phyloP scores from a whole-genome alignment of 2,888 invertebrate species.

The Onthophagus sagittarius region DNA sequence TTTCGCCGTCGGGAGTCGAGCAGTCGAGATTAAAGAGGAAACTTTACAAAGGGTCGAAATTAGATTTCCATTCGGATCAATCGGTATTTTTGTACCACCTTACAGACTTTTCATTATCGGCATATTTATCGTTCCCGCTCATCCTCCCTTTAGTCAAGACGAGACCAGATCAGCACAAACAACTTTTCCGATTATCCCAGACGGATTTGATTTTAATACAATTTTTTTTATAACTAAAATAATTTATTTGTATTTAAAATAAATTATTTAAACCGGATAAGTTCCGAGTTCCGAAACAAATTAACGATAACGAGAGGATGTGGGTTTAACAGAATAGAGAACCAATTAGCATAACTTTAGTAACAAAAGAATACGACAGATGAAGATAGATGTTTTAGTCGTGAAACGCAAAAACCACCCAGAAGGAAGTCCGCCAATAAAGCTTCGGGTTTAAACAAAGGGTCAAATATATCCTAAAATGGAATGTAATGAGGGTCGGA shows the following conservation, averaged over 20 bases:
- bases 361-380: conserved; percentile 9
- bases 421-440: background rate
- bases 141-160: background rate
- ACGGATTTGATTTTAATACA: no score
- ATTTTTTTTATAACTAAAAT: background rate
- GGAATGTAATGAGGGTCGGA: background rate
- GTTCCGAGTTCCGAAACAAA: background rate
- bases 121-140: conserved; percentile 9
- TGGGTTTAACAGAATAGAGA: background rate
- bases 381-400: conserved; percentile 5
- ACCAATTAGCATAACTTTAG: conserved; percentile 5
- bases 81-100: conserved; percentile 7
- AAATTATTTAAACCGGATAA: no score
- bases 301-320: background rate
- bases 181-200: background rate
- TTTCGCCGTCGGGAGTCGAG: conserved; percentile 7
- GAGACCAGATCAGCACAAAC: background rate
- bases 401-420: background rate
- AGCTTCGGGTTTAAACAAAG: background rate
- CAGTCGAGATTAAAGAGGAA: conserved; percentile 19
- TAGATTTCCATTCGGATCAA: conserved; percentile 18
- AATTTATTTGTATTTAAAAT: no score
- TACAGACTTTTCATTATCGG: conserved; percentile 7
- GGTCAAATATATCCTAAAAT: background rate
- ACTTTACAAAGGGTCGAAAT: conserved; percentile 16